phyloP scores from a whole-genome alignment of 2,888 invertebrate genomes.

The Galerucella pusilla region DNA sequence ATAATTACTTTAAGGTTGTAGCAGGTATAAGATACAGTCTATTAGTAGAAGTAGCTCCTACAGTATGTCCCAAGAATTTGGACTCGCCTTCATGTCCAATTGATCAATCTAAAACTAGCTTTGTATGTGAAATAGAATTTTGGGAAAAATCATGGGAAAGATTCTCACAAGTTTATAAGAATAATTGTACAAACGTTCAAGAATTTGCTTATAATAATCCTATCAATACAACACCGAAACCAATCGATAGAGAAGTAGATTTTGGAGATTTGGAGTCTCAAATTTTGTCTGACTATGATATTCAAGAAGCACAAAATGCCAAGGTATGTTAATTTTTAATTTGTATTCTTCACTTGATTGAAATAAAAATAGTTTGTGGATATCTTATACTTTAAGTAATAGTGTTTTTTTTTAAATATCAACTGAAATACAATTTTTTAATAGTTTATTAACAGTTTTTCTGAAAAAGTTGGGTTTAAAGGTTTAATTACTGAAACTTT shows the following conservation, averaged over 20 bases:
- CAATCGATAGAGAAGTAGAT: conserved; percentile 50
- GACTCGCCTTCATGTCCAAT: conserved; percentile 59
- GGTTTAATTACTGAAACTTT: no score
- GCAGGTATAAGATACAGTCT: conserved; percentile 72
- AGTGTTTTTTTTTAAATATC: no score
- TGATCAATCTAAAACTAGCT: conserved; percentile 49
- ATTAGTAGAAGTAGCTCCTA: conserved; percentile 66
- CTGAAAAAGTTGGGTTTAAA: no score
- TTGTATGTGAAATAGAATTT: conserved; percentile 71
- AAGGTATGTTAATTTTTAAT: no score
- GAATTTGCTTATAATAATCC: conserved; percentile 59
- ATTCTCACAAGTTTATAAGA: conserved; percentile 71
- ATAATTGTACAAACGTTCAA: conserved; percentile 75
- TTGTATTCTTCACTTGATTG: no score
- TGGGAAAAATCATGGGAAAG: conserved; percentile 76
- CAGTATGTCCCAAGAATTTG: conserved; percentile 57
- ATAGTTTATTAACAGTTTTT: no score
- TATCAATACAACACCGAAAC: conserved; percentile 36
- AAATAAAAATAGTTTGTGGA: no score
- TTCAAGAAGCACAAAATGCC: conserved; percentile 20
- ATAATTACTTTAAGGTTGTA: conserved; percentile 66
- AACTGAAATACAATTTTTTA: no score
- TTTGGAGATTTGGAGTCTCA: conserved; percentile 59
- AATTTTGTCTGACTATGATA: conserved; percentile 49
- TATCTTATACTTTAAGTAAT: no score